A percentile compares a stretch with the other conserved stretches of the same genome.
Evolutionary conservation across 2,888 invertebrate species (phyloP).

Genomic region (Drosophila austrosaltans): DNA sequence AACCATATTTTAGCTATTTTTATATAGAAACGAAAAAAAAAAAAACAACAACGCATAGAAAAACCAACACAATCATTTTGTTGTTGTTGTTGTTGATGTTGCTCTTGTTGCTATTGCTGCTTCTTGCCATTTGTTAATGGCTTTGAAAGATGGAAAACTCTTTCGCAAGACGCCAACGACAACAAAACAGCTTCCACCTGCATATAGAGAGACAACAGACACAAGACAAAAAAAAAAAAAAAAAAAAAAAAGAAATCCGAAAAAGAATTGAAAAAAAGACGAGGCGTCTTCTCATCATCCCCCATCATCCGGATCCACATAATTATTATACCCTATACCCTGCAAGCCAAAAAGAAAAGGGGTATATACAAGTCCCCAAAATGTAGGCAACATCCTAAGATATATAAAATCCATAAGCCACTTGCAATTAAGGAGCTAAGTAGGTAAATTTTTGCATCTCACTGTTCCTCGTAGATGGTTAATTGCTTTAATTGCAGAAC

Average conservation of each 20-base stretch:
- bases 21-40: conserved; percentile 61
- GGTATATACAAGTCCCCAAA: neutral
- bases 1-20: conserved; percentile 78
- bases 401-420: no score
- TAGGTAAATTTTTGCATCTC: no score
- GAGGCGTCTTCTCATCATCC: conserved; percentile 33
- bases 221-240: neutral
- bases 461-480: no score
- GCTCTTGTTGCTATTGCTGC: conserved; percentile 48
- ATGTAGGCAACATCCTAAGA: neutral
- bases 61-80: conserved; percentile 6
- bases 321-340: neutral
- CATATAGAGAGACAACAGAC: conserved; percentile 46
- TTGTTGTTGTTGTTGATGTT: conserved; percentile 37
- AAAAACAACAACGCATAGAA: conserved; percentile 24
- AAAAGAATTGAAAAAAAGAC: conserved; percentile 34
- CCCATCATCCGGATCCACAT: conserved; percentile 12
- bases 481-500: neutral
- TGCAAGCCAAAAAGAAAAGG: neutral
- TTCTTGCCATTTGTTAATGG: conserved; percentile 76
- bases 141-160: conserved; percentile 73
- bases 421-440: no score
- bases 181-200: conserved; percentile 70
- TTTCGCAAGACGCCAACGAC: conserved; percentile 70
- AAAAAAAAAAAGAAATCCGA: neutral